Percentiles rank a stretch among this genome's conserved stretches.
phyloP scores from a whole-genome alignment of 2,113 vertebrate genomes.

The Hippocampus mohnikei region DNA sequence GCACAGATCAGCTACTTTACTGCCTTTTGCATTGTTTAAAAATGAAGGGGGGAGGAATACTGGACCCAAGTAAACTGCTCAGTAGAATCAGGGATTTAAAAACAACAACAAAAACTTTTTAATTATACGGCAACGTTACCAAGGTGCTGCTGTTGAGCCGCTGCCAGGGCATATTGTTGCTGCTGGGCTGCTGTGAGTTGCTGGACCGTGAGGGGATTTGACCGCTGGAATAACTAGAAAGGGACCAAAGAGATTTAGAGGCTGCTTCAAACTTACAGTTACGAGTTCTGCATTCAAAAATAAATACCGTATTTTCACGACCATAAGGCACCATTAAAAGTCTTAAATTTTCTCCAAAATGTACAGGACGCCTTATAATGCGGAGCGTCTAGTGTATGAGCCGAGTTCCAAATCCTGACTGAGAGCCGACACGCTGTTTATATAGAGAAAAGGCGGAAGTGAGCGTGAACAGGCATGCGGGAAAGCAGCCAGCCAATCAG shows the following conservation, averaged over 20 bases:
- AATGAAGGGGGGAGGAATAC: no score
- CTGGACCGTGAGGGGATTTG: conserved; percentile 87
- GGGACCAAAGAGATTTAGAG: conserved; percentile 5
- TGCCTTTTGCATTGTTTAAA: neutral
- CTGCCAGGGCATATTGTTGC: conserved; percentile 92
- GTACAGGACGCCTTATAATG: no score
- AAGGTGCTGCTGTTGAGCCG: conserved; percentile 94
- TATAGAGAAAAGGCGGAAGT: no score
- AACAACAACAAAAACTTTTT: neutral
- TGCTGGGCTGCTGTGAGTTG: conserved; percentile 94
- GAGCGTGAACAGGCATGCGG: no score
- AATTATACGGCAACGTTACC: conserved; percentile 72
- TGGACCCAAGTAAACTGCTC: neutral
- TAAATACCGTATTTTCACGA: no score
- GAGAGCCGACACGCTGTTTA: no score
- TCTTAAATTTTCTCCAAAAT: no score
- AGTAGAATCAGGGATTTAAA: neutral
- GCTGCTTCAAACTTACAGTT: neutral
- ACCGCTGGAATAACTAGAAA: conserved; percentile 90
- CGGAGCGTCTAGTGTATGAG: no score
- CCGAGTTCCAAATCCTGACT: no score
- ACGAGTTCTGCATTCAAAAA: neutral
- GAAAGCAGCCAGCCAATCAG: no score
- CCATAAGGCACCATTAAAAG: no score
- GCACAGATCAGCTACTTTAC: neutral